Base-by-base conservation (phyloP, 2,797 vertebrate genomes). In the Spheniscus humboldti region DNA sequence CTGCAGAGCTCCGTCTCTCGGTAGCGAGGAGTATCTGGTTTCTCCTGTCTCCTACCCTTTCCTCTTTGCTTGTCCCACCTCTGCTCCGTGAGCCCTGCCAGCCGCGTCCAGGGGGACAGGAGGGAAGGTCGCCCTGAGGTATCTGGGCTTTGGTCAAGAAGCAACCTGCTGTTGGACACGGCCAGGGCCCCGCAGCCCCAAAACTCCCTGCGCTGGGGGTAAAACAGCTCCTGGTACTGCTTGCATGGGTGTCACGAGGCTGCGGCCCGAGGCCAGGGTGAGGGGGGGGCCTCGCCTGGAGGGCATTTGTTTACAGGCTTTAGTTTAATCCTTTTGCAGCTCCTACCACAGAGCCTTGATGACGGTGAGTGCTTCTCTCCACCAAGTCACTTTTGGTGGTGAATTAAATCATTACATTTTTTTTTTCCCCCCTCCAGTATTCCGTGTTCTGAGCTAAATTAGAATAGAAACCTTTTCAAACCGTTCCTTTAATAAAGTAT, bases 401-500 rank as follows among this genome's bases (percentile, higher is more conserved):
- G 68, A 82, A 88, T 96, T 82, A 85, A 96, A 96, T 52, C 77
- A 47, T 64, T 82, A 27, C 55, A 16, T 68, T 59, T 5, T 20
- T 6, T 78, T 13, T 74, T 35, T 81, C 9, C 3, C 2, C 24
- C 7, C 30, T 43, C 81, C 77, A 28, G 39, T 33, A 52, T 96
- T 82, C 60, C 11, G 4, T 22, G 78, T 64, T 68, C 62, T 74
- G 95, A 88, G 86, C 84, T 89, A 78, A 95, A 92, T 77, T 60
- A 72, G 92, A 94, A 48, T 13, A 56, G 39, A 76, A 91, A 10
- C 30, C 92, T 97, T 96, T 97, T 80, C 93, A 76, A 95, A 92
- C 83, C 9, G 6, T 94, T 96, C 88, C 87, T 89, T 97, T 87
- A 86, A 92, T 96, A 95, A 78, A 94, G 91, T 94, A 95, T 96